phyloP scores from a whole-genome alignment of 2,888 invertebrate species.

The Malachius bipustulatus region DNA sequence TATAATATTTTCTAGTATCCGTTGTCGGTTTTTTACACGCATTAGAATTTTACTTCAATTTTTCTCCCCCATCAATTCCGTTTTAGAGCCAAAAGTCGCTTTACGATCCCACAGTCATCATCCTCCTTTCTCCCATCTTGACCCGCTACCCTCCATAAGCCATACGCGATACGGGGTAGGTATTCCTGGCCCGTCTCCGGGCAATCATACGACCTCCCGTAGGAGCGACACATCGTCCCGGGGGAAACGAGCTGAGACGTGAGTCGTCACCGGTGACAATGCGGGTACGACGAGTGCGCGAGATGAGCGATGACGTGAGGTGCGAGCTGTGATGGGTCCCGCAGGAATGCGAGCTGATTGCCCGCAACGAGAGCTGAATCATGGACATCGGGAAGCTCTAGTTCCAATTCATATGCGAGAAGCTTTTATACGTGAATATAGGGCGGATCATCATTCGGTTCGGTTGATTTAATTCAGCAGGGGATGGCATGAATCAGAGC shows the following conservation, averaged over 20 bases:
- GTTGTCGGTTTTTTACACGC: too few species aligned
- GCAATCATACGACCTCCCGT: slow-evolving; percentile 26
- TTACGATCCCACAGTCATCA: too few species aligned
- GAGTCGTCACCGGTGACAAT: slow-evolving; percentile 24
- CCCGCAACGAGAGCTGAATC: slow-evolving; percentile 17
- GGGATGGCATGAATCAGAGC: too few species aligned
- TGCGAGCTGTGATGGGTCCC: slow-evolving; percentile 31
- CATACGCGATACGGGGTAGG: slow-evolving; percentile 13
- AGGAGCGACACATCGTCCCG: slow-evolving; percentile 20
- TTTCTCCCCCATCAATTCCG: slow-evolving; percentile 4
- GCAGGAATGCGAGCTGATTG: slow-evolving; percentile 27
- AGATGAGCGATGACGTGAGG: slow-evolving; percentile 27
- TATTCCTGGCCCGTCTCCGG: slow-evolving; percentile 29
- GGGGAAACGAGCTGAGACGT: slow-evolving; percentile 27
- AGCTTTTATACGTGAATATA: too few species aligned
- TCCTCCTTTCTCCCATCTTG: too few species aligned
- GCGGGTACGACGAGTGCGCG: slow-evolving; percentile 19
- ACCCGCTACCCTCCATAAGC: too few species aligned
- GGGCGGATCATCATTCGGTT: too few species aligned
- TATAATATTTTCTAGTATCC: too few species aligned
- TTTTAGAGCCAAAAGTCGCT: too few species aligned
- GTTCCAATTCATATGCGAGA: too few species aligned
- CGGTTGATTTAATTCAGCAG: too few species aligned
- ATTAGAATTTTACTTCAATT: neutral
- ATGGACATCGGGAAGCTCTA: too few species aligned